Base-by-base conservation (phyloP, 1,140 invertebrate genomes). In the Mactra quadrangularis region DNA sequence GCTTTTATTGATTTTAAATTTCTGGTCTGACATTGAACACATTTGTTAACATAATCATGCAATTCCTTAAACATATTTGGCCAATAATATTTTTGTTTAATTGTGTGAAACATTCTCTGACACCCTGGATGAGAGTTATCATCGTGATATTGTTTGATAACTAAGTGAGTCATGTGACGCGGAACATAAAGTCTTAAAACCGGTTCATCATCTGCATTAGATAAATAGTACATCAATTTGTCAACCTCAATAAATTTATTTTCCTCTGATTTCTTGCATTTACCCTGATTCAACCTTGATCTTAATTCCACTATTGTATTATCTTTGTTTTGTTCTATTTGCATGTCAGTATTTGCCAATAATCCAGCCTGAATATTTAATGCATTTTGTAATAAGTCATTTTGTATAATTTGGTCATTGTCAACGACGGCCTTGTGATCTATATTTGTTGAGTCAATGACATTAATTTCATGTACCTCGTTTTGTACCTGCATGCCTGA, bases 141-240 rank as follows among this genome's bases (percentile, higher is more conserved):
- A n/a, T 83, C 77, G 41, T 87, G 85, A 47, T 85, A 85, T 38
- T 86, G 66, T 25, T 74, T 29, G 0, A 79, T 38, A 0, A 87
- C 74, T 0, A 0, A 1, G 6, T 78, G 4, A 35, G 41, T 2
- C 0, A 84, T 22, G 19, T 86, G 75, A 0, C 19, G 0, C 2
- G 82, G 76, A 1, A 86, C 27, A 41, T 72, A 86, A 9, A 78
- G 17, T n/a, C 82, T 52, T 3, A 68, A 3, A 7, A 64, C 35
- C 0, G 75, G 68, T n/a, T 85, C 64, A 66, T 60, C 25, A 64
- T 85, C 74, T 11, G 45, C 9, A 7, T 81, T 50, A 17, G 83
- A 72, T 15, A 85, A 53, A 25, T 66, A 86, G 59, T 82, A 85
- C 0, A 84, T 9, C 38, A 84, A 25, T 7, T 76, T 29, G 0